Percentiles rank a stretch among this genome's conserved stretches.
phyloP scores from a whole-genome alignment of 2,797 vertebrate species.

The Harpagifer antarcticus region DNA sequence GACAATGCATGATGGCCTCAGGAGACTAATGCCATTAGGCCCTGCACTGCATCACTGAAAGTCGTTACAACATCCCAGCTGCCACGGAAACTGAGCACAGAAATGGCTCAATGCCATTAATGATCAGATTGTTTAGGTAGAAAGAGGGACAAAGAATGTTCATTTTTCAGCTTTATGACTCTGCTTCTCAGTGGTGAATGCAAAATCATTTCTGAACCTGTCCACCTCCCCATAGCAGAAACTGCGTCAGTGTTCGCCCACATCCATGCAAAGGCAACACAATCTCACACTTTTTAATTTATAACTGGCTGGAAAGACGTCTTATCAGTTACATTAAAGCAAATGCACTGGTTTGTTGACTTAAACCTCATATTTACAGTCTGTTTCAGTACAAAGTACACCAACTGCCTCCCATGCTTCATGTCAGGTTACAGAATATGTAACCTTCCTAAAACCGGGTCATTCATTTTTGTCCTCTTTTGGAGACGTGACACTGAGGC shows the following conservation, averaged over 20 bases:
- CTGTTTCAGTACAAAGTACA: conserved; percentile 68
- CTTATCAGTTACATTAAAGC: conserved; percentile 55
- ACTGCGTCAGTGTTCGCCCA: not conserved
- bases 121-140: conserved; percentile 29
- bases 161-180: conserved; percentile 12
- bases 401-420: not conserved
- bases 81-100: conserved; percentile 39
- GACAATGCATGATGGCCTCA: conserved; percentile 43
- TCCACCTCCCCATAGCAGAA: conserved; percentile 3
- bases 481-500: too few species aligned
- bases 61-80: conserved; percentile 44
- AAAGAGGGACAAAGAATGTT: not conserved
- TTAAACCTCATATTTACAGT: conserved; percentile 39
- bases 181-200: not conserved
- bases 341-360: conserved; percentile 53
- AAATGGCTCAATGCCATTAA: conserved; percentile 41
- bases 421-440: conserved; percentile 23
- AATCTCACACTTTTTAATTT: conserved; percentile 28
- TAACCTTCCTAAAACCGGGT: not conserved
- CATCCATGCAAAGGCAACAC: not conserved
- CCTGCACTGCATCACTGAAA: conserved; percentile 30
- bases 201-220: conserved; percentile 12
- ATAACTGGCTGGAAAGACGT: conserved; percentile 11
- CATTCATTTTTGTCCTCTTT: too few species aligned
- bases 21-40: conserved; percentile 71